These are phyloP conservation scores for Cyclargus thomasi DNA, from an alignment of 1,140 invertebrate genomes.

Conservation along the genomic window DNA sequence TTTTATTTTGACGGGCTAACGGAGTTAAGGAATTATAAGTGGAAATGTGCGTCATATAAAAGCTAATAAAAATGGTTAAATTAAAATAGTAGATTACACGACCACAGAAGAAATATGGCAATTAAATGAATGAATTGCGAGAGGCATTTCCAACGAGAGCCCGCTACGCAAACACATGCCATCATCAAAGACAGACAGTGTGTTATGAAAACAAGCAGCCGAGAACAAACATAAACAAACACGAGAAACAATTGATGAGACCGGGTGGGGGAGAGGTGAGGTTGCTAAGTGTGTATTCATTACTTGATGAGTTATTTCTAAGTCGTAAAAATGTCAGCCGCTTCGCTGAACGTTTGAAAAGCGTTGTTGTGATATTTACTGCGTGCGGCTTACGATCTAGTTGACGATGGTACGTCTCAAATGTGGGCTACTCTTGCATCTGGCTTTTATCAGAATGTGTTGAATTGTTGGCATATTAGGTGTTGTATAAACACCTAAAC, in stretches of 20 bases:
- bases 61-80: too few relatives aligned
- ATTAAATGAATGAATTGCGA: conserved; percentile 20
- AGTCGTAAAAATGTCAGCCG: conserved; percentile 42
- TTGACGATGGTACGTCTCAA: conserved; percentile 7
- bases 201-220: conserved; percentile 72
- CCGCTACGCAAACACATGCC: conserved; percentile 55
- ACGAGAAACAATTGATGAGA: conserved; percentile 69
- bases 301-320: conserved; percentile 50
- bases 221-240: conserved; percentile 68
- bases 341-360: conserved; percentile 20
- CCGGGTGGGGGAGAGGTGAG: conserved; percentile 35
- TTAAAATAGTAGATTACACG: background rate
- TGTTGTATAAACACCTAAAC: background rate
- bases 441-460: background rate
- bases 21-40: too few relatives aligned
- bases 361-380: conserved; percentile 20
- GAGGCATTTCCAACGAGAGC: conserved; percentile 34
- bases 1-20: too few relatives aligned
- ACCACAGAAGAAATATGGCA: conserved; percentile 6
- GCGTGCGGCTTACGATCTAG: conserved; percentile 15
- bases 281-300: conserved; percentile 38
- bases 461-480: background rate
- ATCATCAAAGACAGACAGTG: conserved; percentile 67
- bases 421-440: background rate
- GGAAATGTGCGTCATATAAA: too few relatives aligned